These are phyloP conservation scores for Leptopilina myrica DNA, from an alignment of 2,888 invertebrate genomes.

Conservation along the genomic window DNA sequence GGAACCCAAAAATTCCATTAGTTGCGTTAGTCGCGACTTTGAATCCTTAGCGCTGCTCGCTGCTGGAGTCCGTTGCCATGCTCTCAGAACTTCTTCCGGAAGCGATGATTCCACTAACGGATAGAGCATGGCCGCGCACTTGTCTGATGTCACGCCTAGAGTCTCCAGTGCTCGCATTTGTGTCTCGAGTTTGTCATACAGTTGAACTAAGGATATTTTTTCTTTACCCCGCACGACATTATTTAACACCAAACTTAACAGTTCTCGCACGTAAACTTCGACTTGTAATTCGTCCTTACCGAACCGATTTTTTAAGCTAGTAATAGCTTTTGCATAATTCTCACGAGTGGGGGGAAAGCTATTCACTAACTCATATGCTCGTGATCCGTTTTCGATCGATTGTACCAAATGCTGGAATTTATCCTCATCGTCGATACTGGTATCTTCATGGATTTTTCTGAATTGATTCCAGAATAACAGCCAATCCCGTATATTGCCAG, in stretches of 20 bases:
- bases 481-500: constrained; percentile 55
- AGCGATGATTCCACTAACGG: constrained; percentile 59
- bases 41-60: constrained; percentile 11
- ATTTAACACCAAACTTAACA: constrained; percentile 61
- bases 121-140: constrained; percentile 59
- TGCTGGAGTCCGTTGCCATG: constrained; percentile 52
- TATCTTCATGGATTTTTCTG: constrained; percentile 56
- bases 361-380: constrained; percentile 55
- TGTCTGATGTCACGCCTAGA: constrained; percentile 55
- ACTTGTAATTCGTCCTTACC: constrained; percentile 60
- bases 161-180: constrained; percentile 60
- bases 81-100: constrained; percentile 56
- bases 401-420: constrained; percentile 61
- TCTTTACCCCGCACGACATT: constrained; percentile 47
- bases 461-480: constrained; percentile 59
- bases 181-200: constrained; percentile 64
- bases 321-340: constrained; percentile 59
- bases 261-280: constrained; percentile 62
- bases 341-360: constrained; percentile 29
- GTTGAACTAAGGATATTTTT: constrained; percentile 48
- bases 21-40: constrained; percentile 22
- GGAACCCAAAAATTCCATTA: constrained; percentile 37
- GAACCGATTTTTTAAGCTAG: constrained; percentile 57
- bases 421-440: constrained; percentile 43
- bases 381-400: constrained; percentile 45